Evolutionary conservation across 2,113 vertebrate genomes (phyloP).

Genomic region (Hippopotamus amphibius): DNA sequence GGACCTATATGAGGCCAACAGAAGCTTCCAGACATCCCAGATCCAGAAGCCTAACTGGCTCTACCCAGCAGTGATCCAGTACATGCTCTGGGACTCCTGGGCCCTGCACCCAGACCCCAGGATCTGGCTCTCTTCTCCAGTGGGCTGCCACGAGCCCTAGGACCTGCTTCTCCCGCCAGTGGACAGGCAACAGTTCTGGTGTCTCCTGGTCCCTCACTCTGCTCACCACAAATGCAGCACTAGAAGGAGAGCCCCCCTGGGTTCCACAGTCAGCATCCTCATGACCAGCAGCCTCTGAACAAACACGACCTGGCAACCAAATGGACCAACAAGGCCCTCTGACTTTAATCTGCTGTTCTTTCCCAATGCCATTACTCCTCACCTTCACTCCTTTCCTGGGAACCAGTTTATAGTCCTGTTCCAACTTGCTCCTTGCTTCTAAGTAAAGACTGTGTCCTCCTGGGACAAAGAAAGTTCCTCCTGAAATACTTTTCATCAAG

Average conservation of each 20-base stretch:
- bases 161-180: neutral
- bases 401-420: neutral
- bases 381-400: constrained; percentile 69
- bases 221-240: neutral
- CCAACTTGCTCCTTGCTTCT: constrained; percentile 25
- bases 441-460: constrained; percentile 49
- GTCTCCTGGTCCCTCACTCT: neutral
- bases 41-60: neutral
- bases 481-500: neutral
- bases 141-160: neutral
- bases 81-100: too few species aligned
- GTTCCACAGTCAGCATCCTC: neutral
- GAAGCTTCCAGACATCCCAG: neutral
- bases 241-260: neutral
- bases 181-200: neutral
- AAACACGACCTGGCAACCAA: neutral
- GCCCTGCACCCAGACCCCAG: neutral
- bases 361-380: neutral
- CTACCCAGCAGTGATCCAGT: neutral
- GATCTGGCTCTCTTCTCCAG: neutral
- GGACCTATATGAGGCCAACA: neutral
- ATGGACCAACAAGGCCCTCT: neutral
- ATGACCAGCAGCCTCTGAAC: neutral
- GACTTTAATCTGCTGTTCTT: neutral
- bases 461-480: constrained; percentile 31